These are phyloP conservation scores for Drosophila ironensis DNA, from an alignment of 1,140 invertebrate species.

Conservation along the genomic window DNA sequence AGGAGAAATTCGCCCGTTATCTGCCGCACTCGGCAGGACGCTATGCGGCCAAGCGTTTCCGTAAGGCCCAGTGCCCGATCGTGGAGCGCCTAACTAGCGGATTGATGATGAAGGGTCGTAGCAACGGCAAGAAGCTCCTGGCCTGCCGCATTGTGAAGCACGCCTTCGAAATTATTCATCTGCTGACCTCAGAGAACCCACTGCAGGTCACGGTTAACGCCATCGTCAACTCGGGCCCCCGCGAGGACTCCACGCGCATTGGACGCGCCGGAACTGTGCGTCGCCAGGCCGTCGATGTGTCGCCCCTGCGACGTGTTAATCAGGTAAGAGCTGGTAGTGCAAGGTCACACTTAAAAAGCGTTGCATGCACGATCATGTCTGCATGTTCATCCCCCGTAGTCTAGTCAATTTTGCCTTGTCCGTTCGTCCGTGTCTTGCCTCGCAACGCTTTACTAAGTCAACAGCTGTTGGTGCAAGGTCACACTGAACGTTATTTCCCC, in stretches of 20 bases:
- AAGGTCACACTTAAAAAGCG: too few relatives aligned
- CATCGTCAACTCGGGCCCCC: constrained; percentile 92
- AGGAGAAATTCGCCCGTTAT: constrained; percentile 99
- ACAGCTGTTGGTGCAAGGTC: too few relatives aligned
- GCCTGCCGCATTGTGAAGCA: constrained; percentile 99
- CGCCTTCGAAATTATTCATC: constrained; percentile 99
- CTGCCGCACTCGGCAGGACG: constrained; percentile 98
- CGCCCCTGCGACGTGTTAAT: constrained; percentile 98
- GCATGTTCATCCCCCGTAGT: too few relatives aligned
- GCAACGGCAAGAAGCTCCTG: constrained; percentile 99
- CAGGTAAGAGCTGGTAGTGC: constrained; percentile 86
- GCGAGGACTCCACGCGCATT: constrained; percentile 99
- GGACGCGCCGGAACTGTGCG: constrained; percentile 99
- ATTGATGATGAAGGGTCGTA: constrained; percentile 99
- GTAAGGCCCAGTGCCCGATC: constrained; percentile 99
- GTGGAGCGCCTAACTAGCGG: constrained; percentile 99
- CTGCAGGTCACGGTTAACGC: constrained; percentile 85
- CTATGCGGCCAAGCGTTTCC: constrained; percentile 98
- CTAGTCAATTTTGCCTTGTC: too few relatives aligned
- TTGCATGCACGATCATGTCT: neutral
- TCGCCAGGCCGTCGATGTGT: constrained; percentile 99
- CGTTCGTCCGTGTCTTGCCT: too few relatives aligned
- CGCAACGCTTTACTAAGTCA: too few relatives aligned
- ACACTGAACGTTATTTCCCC: too few relatives aligned
- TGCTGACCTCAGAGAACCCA: constrained; percentile 97